A percentile compares a stretch with the other conserved stretches of the same genome.
phyloP scores from a whole-genome alignment of 2,113 vertebrate genomes.

The Hystrix brachyura region DNA sequence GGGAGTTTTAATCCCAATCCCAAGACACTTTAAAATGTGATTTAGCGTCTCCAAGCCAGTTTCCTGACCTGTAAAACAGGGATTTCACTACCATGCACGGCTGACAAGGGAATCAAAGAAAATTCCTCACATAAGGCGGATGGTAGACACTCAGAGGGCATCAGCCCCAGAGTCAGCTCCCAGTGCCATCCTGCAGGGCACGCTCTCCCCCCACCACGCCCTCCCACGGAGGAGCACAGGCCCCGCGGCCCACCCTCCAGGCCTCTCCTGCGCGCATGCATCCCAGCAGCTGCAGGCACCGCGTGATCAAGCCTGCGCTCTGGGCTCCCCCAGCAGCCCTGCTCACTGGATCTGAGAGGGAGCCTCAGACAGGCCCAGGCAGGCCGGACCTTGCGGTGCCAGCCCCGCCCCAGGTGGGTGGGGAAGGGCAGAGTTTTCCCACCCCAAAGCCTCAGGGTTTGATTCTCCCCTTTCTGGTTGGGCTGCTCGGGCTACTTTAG shows the following conservation, averaged over 20 bases:
- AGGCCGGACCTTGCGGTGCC: too few species aligned
- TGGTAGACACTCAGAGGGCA: neutral
- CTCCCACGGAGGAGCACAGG: neutral
- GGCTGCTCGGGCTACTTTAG: too few species aligned
- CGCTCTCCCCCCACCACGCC: neutral
- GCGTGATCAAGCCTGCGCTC: neutral
- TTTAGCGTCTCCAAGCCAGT: neutral
- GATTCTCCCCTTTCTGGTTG: too few species aligned
- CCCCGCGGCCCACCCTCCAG: too few species aligned
- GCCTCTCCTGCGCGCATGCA: neutral
- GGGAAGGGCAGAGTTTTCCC: too few species aligned
- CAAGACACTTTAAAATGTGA: neutral
- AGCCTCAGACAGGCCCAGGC: too few species aligned
- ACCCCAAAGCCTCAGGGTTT: too few species aligned
- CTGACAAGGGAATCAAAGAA: neutral
- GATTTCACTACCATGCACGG: neutral
- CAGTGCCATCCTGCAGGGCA: rapidly evolving
- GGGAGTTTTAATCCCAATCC: neutral
- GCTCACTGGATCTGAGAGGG: too few species aligned
- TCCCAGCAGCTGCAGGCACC: neutral
- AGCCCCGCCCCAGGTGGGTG: too few species aligned
- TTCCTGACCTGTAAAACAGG: neutral
- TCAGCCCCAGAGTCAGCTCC: too few species aligned
- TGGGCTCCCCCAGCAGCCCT: too few species aligned
- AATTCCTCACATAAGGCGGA: neutral